Evolutionary conservation across 2,888 invertebrate genomes (phyloP), one percentile per base, ranked within the genome.

Genomic region (Acanthosepion lycidas): DNA sequence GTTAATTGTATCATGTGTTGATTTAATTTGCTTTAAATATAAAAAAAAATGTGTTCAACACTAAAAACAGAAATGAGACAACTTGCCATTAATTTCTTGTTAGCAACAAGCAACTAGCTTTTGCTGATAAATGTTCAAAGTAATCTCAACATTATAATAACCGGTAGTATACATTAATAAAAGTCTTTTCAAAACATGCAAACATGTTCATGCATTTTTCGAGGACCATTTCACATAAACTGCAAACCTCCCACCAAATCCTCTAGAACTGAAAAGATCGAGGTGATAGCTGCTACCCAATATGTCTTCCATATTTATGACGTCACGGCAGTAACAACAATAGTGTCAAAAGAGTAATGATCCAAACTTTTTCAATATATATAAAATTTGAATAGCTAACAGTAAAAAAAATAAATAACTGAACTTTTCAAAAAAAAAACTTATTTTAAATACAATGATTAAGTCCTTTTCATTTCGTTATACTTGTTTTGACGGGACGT

Each of bases 251-350:
- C 33, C 33, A 26, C 78, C 78, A 33, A 78, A 78, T 78, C 78
- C n/a, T 33, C 78, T 33, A n/a, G 5, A n/a, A 78, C 78, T 78
- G 78, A 33, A 78, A 78, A 78, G 78, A 78, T 78, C 78, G 9
- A 78, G 78, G n/a, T 78, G 78, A n/a, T 12, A 78, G 78, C 78
- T 78, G 78, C n/a, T n/a, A 78, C 28, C n/a, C 78, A 78, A 78
- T 78, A n/a, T 78, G 78, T 78, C 78, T 78, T 78, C 78, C 78
- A 78, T 78, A n/a, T 78, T 78, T n/a, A 78, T 78, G 78, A 78
- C 78, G 78, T 78, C 78, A 78, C 78, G 33, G 33, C 78, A 78
- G 78, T 78, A 78, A 78, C 78, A 78, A 78, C 78, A 78, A 78
- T 78, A 78, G n/a, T 78, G 78, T 78, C 33, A 78, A 78, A 78